phyloP scores from a whole-genome alignment of 2,888 invertebrate species.

The Mellilla xanthometata region DNA sequence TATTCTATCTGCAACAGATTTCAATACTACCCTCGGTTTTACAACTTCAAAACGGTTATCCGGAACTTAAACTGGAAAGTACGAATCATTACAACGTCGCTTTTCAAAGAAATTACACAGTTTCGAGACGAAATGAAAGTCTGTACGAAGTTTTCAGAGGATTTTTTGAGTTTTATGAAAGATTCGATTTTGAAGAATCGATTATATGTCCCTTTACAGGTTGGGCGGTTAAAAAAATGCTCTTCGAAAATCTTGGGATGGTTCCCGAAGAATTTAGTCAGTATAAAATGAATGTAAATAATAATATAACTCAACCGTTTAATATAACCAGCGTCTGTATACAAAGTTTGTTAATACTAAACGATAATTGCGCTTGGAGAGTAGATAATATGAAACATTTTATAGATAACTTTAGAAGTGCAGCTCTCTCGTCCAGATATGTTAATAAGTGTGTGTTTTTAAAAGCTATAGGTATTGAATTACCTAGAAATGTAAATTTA shows the following conservation, averaged over 20 bases:
- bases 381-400: background rate
- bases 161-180: slow-evolving; percentile 45
- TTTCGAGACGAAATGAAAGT: slow-evolving; percentile 17
- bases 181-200: slow-evolving; percentile 28
- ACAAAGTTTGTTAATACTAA: slow-evolving; percentile 1
- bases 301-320: background rate
- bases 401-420: background rate
- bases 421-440: background rate
- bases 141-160: slow-evolving; percentile 40
- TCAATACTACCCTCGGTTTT: slow-evolving; percentile 16
- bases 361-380: background rate
- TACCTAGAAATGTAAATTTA: too few relatives aligned
- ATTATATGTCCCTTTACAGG: slow-evolving; percentile 18
- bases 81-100: background rate
- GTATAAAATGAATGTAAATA: slow-evolving; percentile 3
- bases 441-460: background rate
- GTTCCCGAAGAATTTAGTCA: slow-evolving; percentile 4
- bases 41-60: slow-evolving; percentile 7
- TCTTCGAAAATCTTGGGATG: slow-evolving; percentile 5
- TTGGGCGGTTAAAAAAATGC: background rate
- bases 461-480: background rate
- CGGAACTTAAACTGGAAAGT: background rate
- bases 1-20: slow-evolving; percentile 37
- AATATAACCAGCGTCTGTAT: slow-evolving; percentile 2
- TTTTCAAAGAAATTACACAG: background rate